These are phyloP conservation scores for Alaudala cheleensis DNA, from an alignment of 2,113 vertebrate species.

Conservation along the genomic window DNA sequence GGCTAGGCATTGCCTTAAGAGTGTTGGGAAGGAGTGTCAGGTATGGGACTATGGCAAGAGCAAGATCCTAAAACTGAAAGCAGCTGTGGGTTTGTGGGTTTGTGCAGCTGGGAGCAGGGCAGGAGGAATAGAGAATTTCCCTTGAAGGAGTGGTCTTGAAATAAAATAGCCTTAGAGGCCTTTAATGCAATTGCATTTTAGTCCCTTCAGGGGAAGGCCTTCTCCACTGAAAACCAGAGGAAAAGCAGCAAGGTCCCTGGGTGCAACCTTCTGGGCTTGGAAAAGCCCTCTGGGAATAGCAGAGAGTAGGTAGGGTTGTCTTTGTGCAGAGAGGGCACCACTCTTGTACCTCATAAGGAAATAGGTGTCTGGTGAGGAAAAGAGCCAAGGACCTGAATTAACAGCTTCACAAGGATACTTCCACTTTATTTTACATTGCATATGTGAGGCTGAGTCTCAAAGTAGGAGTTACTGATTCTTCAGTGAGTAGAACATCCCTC, in stretches of 20 bases:
- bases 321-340: not conserved
- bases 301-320: not conserved
- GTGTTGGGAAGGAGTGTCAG: not conserved
- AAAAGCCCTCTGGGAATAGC: not conserved
- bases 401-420: not conserved
- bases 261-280: not conserved
- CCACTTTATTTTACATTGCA: constrained; percentile 25
- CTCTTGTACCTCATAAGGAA: not conserved
- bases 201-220: not conserved
- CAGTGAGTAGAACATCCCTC: not conserved
- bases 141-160: not conserved
- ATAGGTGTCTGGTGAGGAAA: not conserved
- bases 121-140: not conserved
- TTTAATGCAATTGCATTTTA: not conserved
- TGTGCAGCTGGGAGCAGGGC: not conserved
- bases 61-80: not conserved
- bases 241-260: not conserved
- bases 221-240: not conserved
- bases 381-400: not conserved
- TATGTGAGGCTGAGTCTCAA: not conserved
- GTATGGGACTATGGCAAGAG: not conserved
- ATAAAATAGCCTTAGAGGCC: not conserved
- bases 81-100: not conserved
- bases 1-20: not conserved
- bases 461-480: not conserved